phyloP scores from a whole-genome alignment of 2,113 vertebrate genomes.

The Lamprotornis superbus region DNA sequence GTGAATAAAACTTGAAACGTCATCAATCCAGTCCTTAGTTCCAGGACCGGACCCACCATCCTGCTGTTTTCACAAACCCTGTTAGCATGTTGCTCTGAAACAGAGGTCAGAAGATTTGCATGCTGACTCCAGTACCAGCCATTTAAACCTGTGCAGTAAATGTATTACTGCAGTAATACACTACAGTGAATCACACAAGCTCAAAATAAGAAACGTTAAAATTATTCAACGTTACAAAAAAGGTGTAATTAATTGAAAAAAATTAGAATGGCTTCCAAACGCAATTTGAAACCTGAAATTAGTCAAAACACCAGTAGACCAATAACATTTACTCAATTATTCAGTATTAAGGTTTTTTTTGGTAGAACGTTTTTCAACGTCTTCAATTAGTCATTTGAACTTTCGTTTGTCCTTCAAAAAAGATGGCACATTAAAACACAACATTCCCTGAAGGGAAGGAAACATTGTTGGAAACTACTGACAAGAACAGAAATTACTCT shows the following conservation, averaged over 20 bases:
- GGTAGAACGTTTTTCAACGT: not conserved
- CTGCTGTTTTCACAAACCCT: not conserved
- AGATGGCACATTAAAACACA: fast-evolving
- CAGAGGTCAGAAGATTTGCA: not conserved
- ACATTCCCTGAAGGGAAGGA: not conserved
- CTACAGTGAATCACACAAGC: not conserved
- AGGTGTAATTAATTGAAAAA: not conserved
- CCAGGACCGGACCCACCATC: not conserved
- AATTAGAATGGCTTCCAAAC: not conserved
- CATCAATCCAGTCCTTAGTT: not conserved
- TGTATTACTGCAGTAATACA: not conserved
- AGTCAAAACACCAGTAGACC: not conserved
- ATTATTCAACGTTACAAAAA: not conserved
- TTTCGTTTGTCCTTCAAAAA: not conserved
- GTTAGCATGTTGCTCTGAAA: not conserved
- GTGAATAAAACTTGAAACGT: not conserved
- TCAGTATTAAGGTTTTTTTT: not conserved
- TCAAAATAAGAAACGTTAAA: not conserved
- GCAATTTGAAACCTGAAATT: not conserved
- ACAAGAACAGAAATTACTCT: not conserved
- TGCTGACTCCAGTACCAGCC: not conserved
- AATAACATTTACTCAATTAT: not conserved
- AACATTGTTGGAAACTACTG: not conserved
- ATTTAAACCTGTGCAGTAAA: not conserved
- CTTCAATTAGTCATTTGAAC: not conserved